These are phyloP conservation scores for Tachina lurida DNA, from an alignment of 2,888 invertebrate species.

Conservation along the genomic window DNA sequence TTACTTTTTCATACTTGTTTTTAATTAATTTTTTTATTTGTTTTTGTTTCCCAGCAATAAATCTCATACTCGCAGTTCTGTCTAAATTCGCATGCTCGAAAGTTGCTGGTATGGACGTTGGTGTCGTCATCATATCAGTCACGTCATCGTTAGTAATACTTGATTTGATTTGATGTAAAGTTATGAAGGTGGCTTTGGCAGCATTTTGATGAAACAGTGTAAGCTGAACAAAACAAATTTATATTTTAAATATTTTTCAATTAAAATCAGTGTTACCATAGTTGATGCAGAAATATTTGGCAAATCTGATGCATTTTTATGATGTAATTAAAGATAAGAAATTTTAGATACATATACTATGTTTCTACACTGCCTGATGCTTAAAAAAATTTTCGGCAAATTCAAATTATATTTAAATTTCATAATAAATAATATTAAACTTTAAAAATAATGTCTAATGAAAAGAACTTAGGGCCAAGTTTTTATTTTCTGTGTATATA, in stretches of 20 bases:
- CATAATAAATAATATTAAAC: too few relatives aligned
- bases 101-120: slow-evolving; percentile 15
- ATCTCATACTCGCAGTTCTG: slow-evolving; percentile 38
- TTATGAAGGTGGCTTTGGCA: not conserved
- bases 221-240: not conserved
- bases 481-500: too few relatives aligned
- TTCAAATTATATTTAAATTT: too few relatives aligned
- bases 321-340: too few relatives aligned
- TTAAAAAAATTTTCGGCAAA: too few relatives aligned
- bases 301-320: too few relatives aligned
- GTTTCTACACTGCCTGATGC: too few relatives aligned
- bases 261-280: not conserved
- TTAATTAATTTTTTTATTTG: slow-evolving; percentile 19
- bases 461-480: too few relatives aligned
- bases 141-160: slow-evolving; percentile 35
- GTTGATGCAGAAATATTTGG: too few relatives aligned
- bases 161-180: not conserved
- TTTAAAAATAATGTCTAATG: too few relatives aligned
- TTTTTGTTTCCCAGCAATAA: slow-evolving; percentile 44
- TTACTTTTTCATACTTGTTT: slow-evolving; percentile 31
- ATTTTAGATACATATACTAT: too few relatives aligned
- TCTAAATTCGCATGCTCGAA: slow-evolving; percentile 22
- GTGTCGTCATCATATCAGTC: slow-evolving; percentile 53
- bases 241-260: not conserved
- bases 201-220: not conserved